A percentile compares a stretch with the other conserved stretches of the same genome.
Conservation (phyloP, 2,888 invertebrate genomes). For the Trichogramma evanescens region DNA sequence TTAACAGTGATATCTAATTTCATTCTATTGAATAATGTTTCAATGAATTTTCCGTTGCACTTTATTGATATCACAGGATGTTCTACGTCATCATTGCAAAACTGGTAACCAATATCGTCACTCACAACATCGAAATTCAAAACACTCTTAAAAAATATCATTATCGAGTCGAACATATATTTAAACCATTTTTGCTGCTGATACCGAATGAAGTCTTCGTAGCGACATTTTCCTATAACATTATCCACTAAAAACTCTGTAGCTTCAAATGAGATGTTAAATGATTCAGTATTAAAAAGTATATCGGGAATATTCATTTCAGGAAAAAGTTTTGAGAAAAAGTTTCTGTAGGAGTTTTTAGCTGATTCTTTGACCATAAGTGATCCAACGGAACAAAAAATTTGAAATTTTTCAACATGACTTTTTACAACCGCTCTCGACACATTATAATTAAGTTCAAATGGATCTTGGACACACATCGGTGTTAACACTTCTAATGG, state of each 20-base stretch:
- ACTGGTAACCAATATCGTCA: constrained; percentile 22
- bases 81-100: constrained; percentile 39
- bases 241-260: no score
- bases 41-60: constrained; percentile 35
- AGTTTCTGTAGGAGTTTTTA: constrained; percentile 24
- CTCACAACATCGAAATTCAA: constrained; percentile 35
- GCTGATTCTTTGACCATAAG: constrained; percentile 28
- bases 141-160: constrained; percentile 38
- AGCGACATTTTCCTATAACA: no score
- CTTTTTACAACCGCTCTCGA: constrained; percentile 40
- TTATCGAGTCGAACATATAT: constrained; percentile 32
- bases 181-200: constrained; percentile 32
- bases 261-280: no score
- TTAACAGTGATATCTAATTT: constrained; percentile 25
- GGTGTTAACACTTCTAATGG: constrained; percentile 28
- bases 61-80: constrained; percentile 25
- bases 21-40: constrained; percentile 39
- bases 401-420: constrained; percentile 34
- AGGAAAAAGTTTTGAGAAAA: constrained; percentile 28
- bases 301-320: background rate
- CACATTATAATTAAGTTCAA: constrained; percentile 58
- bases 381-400: constrained; percentile 32
- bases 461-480: constrained; percentile 62
- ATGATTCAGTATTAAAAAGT: background rate
- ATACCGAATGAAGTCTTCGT: no score